These are phyloP conservation scores for Knipowitschia caucasica DNA, from an alignment of 2,797 vertebrate genomes.

Conservation along the genomic window DNA sequence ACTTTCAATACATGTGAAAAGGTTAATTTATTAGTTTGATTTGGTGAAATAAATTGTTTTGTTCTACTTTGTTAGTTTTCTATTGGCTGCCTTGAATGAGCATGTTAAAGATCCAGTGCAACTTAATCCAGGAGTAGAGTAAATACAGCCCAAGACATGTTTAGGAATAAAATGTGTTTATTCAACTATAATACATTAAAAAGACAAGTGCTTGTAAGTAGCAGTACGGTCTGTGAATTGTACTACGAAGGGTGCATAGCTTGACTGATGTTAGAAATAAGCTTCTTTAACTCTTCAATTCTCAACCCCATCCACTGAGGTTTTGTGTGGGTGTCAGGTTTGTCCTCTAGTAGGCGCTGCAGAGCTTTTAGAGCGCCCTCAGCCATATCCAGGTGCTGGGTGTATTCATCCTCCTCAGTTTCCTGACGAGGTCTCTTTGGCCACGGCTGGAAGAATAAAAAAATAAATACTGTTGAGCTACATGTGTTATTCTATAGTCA, in stretches of 20 bases:
- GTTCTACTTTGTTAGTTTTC: conserved; percentile 8
- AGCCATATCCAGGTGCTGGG: conserved; percentile 75
- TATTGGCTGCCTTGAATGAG: neutral
- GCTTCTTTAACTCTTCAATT: conserved; percentile 75
- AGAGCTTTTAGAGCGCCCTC: conserved; percentile 78
- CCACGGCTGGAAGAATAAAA: conserved; percentile 69
- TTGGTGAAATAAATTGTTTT: conserved; percentile 76
- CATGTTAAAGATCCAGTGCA: neutral
- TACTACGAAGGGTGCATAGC: conserved; percentile 3
- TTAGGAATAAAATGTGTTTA: conserved; percentile 36
- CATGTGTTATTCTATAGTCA: no score
- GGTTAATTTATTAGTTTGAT: conserved; percentile 78
- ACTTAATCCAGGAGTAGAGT: neutral
- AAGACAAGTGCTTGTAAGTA: neutral
- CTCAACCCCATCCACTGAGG: conserved; percentile 80
- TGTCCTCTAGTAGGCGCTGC: conserved; percentile 59
- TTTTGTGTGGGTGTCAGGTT: neutral
- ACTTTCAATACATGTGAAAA: conserved; percentile 67
- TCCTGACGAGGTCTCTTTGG: conserved; percentile 81
- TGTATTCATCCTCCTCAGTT: conserved; percentile 76
- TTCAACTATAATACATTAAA: conserved; percentile 34
- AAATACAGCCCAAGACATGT: neutral
- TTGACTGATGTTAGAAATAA: conserved; percentile 61
- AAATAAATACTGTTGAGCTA: neutral
- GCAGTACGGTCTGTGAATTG: neutral